A percentile compares a stretch with the other conserved stretches of the same genome.
These are phyloP conservation scores for Anoura caudifer DNA, from an alignment of 2,113 vertebrate genomes.

Conservation along the genomic window DNA sequence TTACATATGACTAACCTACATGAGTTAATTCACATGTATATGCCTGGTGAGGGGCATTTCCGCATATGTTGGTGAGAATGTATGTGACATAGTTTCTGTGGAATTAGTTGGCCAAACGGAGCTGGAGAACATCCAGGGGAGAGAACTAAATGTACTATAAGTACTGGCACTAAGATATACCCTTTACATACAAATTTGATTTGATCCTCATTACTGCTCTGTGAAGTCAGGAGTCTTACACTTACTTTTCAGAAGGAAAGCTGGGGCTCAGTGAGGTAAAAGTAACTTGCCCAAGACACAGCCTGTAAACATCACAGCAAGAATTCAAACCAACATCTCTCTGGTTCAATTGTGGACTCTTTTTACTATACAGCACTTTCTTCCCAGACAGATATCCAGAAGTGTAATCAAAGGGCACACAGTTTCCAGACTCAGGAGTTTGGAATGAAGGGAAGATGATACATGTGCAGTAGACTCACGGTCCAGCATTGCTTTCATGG, in stretches of 20 bases:
- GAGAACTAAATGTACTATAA: not conserved
- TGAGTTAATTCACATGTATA: not conserved
- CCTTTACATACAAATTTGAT: not conserved
- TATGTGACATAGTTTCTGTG: not conserved
- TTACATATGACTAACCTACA: not conserved
- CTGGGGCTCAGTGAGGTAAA: not conserved
- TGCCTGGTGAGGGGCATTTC: not conserved
- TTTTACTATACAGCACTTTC: not conserved
- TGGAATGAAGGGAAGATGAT: not conserved
- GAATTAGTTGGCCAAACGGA: not conserved
- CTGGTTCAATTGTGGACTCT: not conserved
- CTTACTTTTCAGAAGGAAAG: slow-evolving; percentile 8
- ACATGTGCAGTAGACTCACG: too few relatives aligned
- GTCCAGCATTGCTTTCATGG: not conserved
- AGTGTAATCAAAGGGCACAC: not conserved
- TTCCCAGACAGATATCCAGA: not conserved
- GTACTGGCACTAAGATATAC: not conserved
- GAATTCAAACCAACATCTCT: not conserved
- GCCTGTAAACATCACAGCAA: not conserved
- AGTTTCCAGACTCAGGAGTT: not conserved
- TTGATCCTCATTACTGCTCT: not conserved
- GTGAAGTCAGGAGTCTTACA: not conserved
- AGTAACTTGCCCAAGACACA: not conserved
- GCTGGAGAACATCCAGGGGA: not conserved
- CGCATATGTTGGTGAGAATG: not conserved